Base-by-base conservation (phyloP, 2,888 invertebrate species). In the Lissonota sp. region DNA sequence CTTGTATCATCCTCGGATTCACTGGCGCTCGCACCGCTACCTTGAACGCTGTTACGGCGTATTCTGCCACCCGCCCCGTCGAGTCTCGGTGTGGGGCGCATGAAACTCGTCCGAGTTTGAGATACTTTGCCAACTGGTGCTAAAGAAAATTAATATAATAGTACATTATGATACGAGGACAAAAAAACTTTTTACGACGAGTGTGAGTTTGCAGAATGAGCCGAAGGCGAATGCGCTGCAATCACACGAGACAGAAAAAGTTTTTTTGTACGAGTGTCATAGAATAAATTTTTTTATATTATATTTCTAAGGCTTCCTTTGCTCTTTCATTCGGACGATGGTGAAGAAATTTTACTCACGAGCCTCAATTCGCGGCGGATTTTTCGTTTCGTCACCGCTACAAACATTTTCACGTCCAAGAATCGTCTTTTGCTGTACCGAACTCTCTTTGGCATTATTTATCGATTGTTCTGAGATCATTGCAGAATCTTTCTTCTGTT, bases 1-100 rank as follows among this genome's bases (percentile, higher is more conserved):
- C 90, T 91, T 57, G 85, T 89, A 84, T 95, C 95, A 89, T 96
- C 96, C 85, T 96, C 96, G 0, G 95, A 95, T 90, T 96, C 96
- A 92, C 95, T 96, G 8, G 90, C 90, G 40, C 91, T 91, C 55
- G 91, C 91, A 14, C 91, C 91, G 51, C 90, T 90, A 84, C 94
- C 94, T 88, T 94, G 94, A 49, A 95, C 92, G 91, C 96, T 96
- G 87, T 96, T 96, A 84, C 96, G 94, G 75, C 96, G 93, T 75
- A 90, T 83, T 81, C 91, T 81, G 44, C 88, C 88, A 6, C 86
- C 85, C n/a, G n/a, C n/a, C 8, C 94, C 93, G 16, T 95, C 95
- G 69, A 96, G 93, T 85, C 95, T 93, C 0, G 96, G 96, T 4
- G 94, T 94, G 4, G 96, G 96, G 51, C 95, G 94, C 46, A 90